These are phyloP conservation scores for Drosophila subobscura DNA, from an alignment of 1,140 invertebrate genomes.

Conservation along the genomic window DNA sequence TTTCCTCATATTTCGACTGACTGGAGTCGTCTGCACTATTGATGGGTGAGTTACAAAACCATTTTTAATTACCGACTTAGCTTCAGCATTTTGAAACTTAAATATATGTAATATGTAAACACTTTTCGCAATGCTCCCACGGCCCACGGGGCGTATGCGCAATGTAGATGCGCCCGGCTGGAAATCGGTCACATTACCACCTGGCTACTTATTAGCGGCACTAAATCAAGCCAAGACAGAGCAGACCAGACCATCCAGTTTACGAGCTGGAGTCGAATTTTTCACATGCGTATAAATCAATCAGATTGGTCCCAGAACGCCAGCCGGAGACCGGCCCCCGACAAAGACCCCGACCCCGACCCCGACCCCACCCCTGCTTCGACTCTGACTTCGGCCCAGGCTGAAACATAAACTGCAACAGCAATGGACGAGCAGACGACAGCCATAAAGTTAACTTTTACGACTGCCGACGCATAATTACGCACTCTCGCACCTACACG, in stretches of 20 bases:
- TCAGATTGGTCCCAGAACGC: slow-evolving; percentile 34
- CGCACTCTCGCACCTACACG: slow-evolving; percentile 57
- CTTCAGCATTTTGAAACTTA: no score
- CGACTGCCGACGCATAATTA: slow-evolving; percentile 76
- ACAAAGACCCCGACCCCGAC: slow-evolving; percentile 8
- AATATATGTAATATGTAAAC: no score
- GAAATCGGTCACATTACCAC: slow-evolving; percentile 42
- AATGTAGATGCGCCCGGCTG: slow-evolving; percentile 39
- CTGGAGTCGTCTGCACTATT: slow-evolving; percentile 1
- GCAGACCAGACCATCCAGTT: slow-evolving; percentile 20
- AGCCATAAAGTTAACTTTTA: slow-evolving; percentile 76
- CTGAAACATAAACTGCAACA: slow-evolving; percentile 42
- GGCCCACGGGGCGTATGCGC: slow-evolving; percentile 64
- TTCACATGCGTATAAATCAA: slow-evolving; percentile 77
- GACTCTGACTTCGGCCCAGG: slow-evolving; percentile 2
- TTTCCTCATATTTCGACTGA: not conserved
- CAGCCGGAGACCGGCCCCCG: slow-evolving; percentile 4
- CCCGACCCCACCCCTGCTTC: not conserved
- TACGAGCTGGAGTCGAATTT: slow-evolving; percentile 48
- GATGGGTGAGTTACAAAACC: slow-evolving; percentile 23
- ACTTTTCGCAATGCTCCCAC: slow-evolving; percentile 1
- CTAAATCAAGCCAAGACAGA: slow-evolving; percentile 53
- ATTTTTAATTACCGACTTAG: not conserved
- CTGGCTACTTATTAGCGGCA: slow-evolving; percentile 53
- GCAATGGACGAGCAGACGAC: slow-evolving; percentile 25